Evolutionary conservation across 2,797 vertebrate species (phyloP).

Genomic region (Manis pentadactyla): DNA sequence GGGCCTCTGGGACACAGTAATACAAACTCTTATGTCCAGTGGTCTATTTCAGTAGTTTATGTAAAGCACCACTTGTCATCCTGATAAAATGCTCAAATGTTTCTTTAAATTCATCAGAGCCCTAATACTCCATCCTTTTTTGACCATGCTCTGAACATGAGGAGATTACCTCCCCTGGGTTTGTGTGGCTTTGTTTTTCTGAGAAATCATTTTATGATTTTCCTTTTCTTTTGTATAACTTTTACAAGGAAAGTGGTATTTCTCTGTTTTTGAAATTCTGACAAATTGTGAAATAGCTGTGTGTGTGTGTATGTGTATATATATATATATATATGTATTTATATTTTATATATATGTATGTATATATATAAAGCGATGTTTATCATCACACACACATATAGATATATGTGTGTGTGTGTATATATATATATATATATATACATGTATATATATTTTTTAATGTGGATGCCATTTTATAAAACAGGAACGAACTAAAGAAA

Average conservation of each 20-base stretch:
- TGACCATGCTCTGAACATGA: not conserved
- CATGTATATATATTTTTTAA: not conserved
- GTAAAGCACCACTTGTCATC: not conserved
- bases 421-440: no score
- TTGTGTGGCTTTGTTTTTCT: conserved; percentile 50
- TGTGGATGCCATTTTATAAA: conserved; percentile 48
- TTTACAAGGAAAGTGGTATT: conserved; percentile 74
- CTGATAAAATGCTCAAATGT: not conserved
- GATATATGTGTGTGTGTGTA: no score
- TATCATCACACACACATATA: no score
- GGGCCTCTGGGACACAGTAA: not conserved
- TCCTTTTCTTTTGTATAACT: conserved; percentile 53
- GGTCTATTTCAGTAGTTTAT: not conserved
- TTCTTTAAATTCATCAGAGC: not conserved
- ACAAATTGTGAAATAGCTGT: conserved; percentile 13
- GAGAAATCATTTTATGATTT: conserved; percentile 76
- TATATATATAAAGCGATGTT: no score
- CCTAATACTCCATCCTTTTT: conserved; percentile 43
- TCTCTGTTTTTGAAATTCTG: conserved; percentile 70
- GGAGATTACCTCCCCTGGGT: conserved; percentile 63
- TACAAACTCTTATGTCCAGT: not conserved
- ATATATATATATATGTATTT: no score
- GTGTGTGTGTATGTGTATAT: not conserved
- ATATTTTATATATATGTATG: no score
- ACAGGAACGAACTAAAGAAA: conserved; percentile 14